Percentiles rank a stretch among this genome's conserved stretches.
Evolutionary conservation across 2,113 vertebrate species (phyloP).

Genomic region (Colistium nudipinnis): DNA sequence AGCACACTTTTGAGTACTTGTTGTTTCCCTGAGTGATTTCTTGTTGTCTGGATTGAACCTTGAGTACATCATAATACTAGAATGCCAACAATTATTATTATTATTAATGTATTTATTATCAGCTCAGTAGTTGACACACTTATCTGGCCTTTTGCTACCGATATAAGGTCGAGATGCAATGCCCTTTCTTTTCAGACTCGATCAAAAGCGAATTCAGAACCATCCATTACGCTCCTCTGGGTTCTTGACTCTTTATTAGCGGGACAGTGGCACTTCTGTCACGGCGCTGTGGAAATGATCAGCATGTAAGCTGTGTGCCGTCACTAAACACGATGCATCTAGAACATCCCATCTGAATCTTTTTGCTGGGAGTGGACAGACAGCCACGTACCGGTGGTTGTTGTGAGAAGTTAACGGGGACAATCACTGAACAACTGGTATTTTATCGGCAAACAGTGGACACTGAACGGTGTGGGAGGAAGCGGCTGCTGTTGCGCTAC

Average conservation of each 20-base stretch:
- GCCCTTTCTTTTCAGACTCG: neutral
- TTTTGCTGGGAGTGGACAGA: slow-evolving; percentile 14
- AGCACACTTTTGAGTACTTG: too few relatives aligned
- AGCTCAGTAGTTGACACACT: neutral
- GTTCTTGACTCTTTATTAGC: slow-evolving; percentile 71
- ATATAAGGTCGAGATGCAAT: neutral
- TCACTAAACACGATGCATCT: slow-evolving; percentile 53
- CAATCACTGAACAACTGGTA: neutral
- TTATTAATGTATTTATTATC: too few relatives aligned
- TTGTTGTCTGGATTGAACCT: too few relatives aligned
- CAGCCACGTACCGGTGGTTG: neutral
- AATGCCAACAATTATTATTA: too few relatives aligned
- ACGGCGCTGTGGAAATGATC: slow-evolving; percentile 71
- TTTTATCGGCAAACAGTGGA: neutral
- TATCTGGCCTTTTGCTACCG: neutral
- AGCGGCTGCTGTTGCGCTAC: neutral
- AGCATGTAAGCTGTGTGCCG: slow-evolving; percentile 27
- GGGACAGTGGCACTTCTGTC: slow-evolving; percentile 72
- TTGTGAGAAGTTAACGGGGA: neutral
- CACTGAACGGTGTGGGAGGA: neutral
- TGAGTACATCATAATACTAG: too few relatives aligned
- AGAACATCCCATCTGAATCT: slow-evolving; percentile 9
- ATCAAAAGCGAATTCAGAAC: neutral
- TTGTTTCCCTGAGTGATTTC: too few relatives aligned
- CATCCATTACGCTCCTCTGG: slow-evolving; percentile 19